A percentile compares a stretch with the other conserved stretches of the same genome.
Conservation (phyloP, 2,888 invertebrate genomes). For the Dicyrtomina minuta region DNA sequence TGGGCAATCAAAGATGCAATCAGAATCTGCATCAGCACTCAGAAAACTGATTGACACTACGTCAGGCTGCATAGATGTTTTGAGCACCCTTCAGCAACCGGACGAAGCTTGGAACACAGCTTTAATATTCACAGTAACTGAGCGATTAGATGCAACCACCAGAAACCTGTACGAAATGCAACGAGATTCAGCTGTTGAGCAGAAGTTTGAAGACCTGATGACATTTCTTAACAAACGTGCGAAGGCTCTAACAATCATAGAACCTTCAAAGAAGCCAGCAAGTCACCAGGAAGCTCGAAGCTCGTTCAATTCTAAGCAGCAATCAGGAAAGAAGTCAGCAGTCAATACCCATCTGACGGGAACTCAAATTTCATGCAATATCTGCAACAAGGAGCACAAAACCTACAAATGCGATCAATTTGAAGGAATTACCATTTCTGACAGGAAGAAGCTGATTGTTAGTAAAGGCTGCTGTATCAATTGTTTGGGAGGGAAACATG, state of each 20-base stretch:
- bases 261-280: not conserved
- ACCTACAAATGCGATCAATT: conserved; percentile 25
- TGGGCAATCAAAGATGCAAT: not conserved
- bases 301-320: too few species aligned
- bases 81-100: conserved; percentile 15
- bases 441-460: not conserved
- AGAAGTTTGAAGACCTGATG: not conserved
- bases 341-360: not conserved
- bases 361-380: not conserved
- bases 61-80: conserved; percentile 25
- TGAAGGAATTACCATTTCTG: not conserved
- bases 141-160: conserved; percentile 27
- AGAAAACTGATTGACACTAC: conserved; percentile 32
- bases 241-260: not conserved
- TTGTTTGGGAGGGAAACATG: not conserved
- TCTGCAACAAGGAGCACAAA: conserved; percentile 16
- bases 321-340: too few species aligned
- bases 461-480: not conserved
- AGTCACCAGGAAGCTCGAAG: too few species aligned
- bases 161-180: conserved; percentile 33
- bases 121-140: conserved; percentile 14
- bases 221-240: not conserved
- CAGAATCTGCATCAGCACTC: conserved; percentile 18
- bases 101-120: conserved; percentile 10
- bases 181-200: too few species aligned